These are phyloP conservation scores for Eristalis arbustorum DNA, from an alignment of 2,888 invertebrate genomes.

Conservation along the genomic window DNA sequence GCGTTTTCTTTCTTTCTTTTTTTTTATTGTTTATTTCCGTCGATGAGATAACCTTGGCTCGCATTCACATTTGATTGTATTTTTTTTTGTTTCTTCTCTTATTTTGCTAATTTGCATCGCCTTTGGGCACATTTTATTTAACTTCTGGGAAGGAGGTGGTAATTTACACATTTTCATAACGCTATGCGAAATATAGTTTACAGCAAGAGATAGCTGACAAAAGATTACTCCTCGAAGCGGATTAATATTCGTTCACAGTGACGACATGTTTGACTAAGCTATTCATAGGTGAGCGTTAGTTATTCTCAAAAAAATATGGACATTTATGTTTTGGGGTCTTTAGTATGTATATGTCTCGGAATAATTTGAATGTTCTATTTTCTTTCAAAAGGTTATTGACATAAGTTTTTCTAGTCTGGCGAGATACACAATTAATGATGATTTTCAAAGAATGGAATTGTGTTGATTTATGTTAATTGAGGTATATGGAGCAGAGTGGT, in stretches of 20 bases:
- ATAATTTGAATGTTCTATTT: slow-evolving; percentile 38
- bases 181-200: slow-evolving; percentile 19
- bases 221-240: background rate
- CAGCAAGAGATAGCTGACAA: background rate
- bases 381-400: slow-evolving; percentile 23
- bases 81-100: slow-evolving; percentile 1
- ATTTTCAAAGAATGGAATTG: slow-evolving; percentile 8
- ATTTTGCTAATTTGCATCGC: slow-evolving; percentile 60
- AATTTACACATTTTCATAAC: slow-evolving; percentile 50
- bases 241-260: background rate
- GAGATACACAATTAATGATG: slow-evolving; percentile 26
- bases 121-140: slow-evolving; percentile 37
- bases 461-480: slow-evolving; percentile 12
- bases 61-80: slow-evolving; percentile 71
- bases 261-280: background rate
- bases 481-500: background rate
- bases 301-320: slow-evolving; percentile 13
- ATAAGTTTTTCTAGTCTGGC: background rate
- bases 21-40: slow-evolving; percentile 42
- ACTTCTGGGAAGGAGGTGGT: slow-evolving; percentile 1
- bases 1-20: slow-evolving; percentile 37
- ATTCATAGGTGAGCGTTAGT: slow-evolving; percentile 4
- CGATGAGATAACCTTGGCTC: slow-evolving; percentile 72
- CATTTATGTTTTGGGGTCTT: background rate
- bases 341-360: background rate